Conservation (phyloP, 2,113 vertebrate species). For the Epinephelus moara region DNA sequence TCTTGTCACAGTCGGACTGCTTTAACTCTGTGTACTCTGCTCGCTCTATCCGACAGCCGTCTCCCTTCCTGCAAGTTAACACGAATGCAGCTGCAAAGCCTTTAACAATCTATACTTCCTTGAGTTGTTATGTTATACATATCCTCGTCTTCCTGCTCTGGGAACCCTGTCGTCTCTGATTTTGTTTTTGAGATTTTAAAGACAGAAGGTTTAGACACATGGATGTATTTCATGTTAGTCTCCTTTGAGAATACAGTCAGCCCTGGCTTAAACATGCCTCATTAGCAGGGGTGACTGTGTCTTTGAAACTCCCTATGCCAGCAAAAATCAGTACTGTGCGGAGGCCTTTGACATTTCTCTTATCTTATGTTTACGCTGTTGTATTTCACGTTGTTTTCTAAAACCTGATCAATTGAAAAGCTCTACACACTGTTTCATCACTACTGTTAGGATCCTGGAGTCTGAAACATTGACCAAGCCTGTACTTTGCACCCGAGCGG, state of each 20-base stretch:
- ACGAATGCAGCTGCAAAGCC: constrained; percentile 21
- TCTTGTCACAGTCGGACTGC: constrained; percentile 20
- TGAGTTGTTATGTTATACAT: background rate
- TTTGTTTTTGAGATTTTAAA: constrained; percentile 3
- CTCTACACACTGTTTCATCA: background rate
- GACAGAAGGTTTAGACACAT: constrained; percentile 8
- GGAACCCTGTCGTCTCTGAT: background rate
- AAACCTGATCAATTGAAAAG: background rate
- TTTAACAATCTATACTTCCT: background rate
- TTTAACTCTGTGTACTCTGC: constrained; percentile 14
- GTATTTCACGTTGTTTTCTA: background rate
- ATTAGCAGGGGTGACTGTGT: background rate
- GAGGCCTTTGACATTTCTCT: background rate
- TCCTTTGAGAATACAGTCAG: background rate
- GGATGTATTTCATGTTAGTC: constrained; percentile 1
- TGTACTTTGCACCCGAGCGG: background rate
- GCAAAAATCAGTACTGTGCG: background rate
- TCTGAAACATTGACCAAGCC: background rate
- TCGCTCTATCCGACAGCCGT: constrained; percentile 9
- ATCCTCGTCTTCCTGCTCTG: background rate
- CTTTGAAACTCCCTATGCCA: background rate
- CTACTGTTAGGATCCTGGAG: background rate
- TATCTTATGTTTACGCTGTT: background rate
- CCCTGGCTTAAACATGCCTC: background rate
- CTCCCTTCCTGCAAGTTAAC: constrained; percentile 13